These are phyloP conservation scores for Nemotelus pantherinus DNA, from an alignment of 2,888 invertebrate species.

Conservation along the genomic window DNA sequence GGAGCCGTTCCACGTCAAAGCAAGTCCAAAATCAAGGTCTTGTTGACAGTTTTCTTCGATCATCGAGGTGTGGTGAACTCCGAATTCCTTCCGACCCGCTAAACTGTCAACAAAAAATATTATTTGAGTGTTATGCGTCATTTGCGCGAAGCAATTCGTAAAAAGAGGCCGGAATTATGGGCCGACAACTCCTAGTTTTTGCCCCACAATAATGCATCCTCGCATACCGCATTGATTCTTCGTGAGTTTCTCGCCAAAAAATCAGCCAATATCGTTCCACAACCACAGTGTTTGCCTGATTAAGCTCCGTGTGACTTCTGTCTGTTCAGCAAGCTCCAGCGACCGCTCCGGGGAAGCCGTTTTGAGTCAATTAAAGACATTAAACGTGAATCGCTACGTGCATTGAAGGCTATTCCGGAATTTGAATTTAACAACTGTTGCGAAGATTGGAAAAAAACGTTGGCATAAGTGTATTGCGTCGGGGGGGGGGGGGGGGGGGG, in stretches of 20 bases:
- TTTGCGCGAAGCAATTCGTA: slow-evolving; percentile 12
- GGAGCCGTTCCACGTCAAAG: slow-evolving; percentile 5
- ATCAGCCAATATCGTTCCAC: slow-evolving; percentile 23
- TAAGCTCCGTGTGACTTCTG: slow-evolving; percentile 33
- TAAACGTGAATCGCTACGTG: too few relatives aligned
- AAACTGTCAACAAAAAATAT: slow-evolving; percentile 16
- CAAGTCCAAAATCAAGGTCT: slow-evolving; percentile 5
- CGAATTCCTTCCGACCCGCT: background rate
- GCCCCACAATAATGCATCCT: background rate
- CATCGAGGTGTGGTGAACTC: slow-evolving; percentile 8
- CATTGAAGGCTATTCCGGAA: slow-evolving; percentile 11
- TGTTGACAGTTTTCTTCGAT: slow-evolving; percentile 30
- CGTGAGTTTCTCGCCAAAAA: slow-evolving; percentile 28
- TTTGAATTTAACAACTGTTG: background rate
- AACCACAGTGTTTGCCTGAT: slow-evolving; percentile 25
- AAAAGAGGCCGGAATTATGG: slow-evolving; percentile 2
- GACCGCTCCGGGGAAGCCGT: slow-evolving; percentile 25
- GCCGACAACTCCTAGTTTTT: background rate
- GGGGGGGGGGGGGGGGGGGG: too few relatives aligned
- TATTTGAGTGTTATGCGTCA: slow-evolving; percentile 28
- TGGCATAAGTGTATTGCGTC: background rate
- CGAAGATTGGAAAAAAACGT: slow-evolving; percentile 14
- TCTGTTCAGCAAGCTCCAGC: slow-evolving; percentile 29
- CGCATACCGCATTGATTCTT: slow-evolving; percentile 7
- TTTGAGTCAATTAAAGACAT: slow-evolving; percentile 16